A percentile compares a stretch with the other conserved stretches of the same genome.
Conservation (phyloP, 2,888 invertebrate species). For the Polymixis flavicincta region DNA sequence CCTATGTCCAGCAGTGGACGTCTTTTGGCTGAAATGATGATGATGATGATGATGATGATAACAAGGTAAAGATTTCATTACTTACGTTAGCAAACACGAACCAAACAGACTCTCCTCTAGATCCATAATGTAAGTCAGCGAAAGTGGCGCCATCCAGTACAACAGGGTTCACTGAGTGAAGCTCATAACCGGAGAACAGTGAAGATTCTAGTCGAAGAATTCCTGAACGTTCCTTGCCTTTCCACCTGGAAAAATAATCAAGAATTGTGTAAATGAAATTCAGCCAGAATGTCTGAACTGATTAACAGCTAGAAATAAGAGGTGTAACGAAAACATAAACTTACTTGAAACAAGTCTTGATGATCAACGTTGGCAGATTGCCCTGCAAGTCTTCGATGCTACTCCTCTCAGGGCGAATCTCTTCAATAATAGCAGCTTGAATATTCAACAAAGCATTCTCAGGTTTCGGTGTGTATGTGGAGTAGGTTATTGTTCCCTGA, state of each 20-base stretch:
- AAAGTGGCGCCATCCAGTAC: constrained; percentile 90
- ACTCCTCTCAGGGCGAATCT: constrained; percentile 91
- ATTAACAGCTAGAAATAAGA: too few relatives aligned
- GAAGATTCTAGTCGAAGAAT: constrained; percentile 91
- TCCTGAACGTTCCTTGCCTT: constrained; percentile 91
- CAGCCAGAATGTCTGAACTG: neutral
- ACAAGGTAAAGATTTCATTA: constrained; percentile 53
- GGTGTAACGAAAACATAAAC: too few relatives aligned
- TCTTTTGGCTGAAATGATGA: too few relatives aligned
- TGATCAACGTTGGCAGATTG: constrained; percentile 91
- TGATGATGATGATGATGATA: too few relatives aligned
- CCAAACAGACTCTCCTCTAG: constrained; percentile 91
- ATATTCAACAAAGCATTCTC: constrained; percentile 91
- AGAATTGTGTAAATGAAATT: neutral
- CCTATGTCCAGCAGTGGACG: too few relatives aligned
- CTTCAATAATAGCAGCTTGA: constrained; percentile 92
- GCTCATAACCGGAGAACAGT: constrained; percentile 92
- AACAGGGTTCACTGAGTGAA: constrained; percentile 89
- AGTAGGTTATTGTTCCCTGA: constrained; percentile 92
- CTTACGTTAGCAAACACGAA: constrained; percentile 92
- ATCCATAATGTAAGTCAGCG: constrained; percentile 91
- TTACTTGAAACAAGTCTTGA: constrained; percentile 92
- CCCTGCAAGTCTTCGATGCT: constrained; percentile 92
- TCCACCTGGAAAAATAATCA: constrained; percentile 87
- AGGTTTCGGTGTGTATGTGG: constrained; percentile 91